phyloP scores from a whole-genome alignment of 2,113 vertebrate genomes.

The Isichthys henryi region DNA sequence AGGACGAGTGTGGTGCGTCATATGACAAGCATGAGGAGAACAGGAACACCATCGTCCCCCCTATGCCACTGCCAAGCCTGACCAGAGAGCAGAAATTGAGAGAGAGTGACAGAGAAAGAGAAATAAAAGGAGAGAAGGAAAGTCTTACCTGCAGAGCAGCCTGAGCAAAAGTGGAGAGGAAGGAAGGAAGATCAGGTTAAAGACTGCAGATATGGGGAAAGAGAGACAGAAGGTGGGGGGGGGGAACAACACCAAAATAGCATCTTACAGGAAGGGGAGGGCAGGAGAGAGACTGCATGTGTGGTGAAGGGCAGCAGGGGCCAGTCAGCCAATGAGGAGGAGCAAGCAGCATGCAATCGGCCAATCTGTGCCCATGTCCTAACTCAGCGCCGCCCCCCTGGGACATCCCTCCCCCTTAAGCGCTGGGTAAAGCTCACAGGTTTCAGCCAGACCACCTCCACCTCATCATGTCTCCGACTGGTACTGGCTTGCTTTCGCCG shows the following conservation, averaged over 20 bases:
- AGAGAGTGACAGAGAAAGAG: background rate
- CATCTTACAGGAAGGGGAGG: constrained; percentile 20
- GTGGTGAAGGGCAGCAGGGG: background rate
- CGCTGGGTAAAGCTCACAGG: background rate
- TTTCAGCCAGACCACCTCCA: background rate
- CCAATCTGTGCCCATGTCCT: background rate
- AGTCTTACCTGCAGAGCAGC: constrained; percentile 83
- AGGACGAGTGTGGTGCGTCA: background rate
- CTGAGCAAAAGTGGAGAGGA: constrained; percentile 52
- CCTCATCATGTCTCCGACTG: background rate
- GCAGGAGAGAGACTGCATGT: background rate
- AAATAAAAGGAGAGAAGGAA: constrained; percentile 23
- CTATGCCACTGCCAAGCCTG: background rate
- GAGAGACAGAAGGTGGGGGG: constrained; percentile 27
- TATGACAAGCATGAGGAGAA: background rate
- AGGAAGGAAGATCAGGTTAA: constrained; percentile 40
- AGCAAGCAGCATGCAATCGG: background rate
- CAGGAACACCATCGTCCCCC: background rate
- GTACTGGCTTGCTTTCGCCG: background rate
- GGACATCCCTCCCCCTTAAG: background rate
- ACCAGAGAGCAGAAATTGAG: background rate
- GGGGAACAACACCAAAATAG: constrained; percentile 29
- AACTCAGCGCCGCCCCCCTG: background rate
- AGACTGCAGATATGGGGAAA: constrained; percentile 34
- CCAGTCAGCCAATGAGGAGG: background rate